Evolutionary conservation across 92 coral and sea anemone genomes (phyloP).

Genomic region (Epizoanthus rinbou): DNA sequence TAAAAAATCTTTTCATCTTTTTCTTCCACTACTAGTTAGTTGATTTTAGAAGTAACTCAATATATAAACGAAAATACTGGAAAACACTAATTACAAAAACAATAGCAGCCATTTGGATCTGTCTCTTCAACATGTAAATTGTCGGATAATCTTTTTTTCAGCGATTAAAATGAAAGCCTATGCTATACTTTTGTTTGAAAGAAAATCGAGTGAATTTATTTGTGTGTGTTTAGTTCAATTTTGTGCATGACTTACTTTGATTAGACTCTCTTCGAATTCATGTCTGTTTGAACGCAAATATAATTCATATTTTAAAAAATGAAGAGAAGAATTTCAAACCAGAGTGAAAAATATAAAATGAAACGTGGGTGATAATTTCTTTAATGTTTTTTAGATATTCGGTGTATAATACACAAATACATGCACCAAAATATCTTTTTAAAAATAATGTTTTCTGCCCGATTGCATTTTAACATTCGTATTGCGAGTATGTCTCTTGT

Average conservation of each 20-base stretch:
- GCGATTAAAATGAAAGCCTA: neutral
- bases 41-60: neutral
- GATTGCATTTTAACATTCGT: too few species aligned
- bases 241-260: neutral
- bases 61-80: neutral
- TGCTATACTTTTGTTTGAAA: conserved; percentile 2
- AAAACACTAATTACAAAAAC: neutral
- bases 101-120: neutral
- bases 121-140: conserved; percentile 18
- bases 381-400: too few species aligned
- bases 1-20: neutral
- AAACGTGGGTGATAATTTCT: too few species aligned
- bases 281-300: neutral
- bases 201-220: neutral
- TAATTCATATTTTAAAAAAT: neutral
- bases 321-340: too few species aligned
- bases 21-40: neutral
- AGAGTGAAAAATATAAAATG: too few species aligned
- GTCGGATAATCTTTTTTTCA: neutral
- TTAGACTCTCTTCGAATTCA: neutral
- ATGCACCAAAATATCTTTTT: too few species aligned
- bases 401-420: too few species aligned
- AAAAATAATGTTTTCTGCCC: too few species aligned
- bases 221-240: neutral
- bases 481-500: too few species aligned